Evolutionary conservation across 2,113 vertebrate genomes (phyloP).

Genomic region (Solea solea): DNA sequence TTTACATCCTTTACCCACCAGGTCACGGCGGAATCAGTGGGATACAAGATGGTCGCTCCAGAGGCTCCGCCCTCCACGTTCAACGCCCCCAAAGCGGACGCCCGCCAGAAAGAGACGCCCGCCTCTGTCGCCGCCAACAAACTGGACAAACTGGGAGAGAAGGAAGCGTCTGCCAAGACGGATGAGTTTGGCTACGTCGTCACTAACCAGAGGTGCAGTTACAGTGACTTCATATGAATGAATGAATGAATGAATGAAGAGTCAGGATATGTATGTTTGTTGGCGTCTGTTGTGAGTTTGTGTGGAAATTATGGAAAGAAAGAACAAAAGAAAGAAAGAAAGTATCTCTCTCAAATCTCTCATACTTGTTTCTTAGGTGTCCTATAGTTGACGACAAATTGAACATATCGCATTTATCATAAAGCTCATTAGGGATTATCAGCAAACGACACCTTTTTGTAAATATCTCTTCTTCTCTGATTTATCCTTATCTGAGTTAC

Average conservation of each 20-base stretch:
- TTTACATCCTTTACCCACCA: constrained; percentile 26
- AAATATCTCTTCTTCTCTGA: too few relatives aligned
- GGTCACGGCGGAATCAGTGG: constrained; percentile 74
- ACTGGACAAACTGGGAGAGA: constrained; percentile 31
- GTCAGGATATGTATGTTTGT: background rate
- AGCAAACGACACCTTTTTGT: too few relatives aligned
- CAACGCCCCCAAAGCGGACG: constrained; percentile 11
- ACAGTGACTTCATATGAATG: background rate
- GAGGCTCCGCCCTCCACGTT: constrained; percentile 18
- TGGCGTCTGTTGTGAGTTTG: too few relatives aligned
- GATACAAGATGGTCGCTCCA: constrained; percentile 33
- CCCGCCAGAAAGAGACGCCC: constrained; percentile 9
- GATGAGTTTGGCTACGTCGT: constrained; percentile 90
- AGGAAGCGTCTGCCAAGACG: background rate
- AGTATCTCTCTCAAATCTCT: too few relatives aligned
- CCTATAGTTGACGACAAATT: too few relatives aligned
- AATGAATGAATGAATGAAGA: background rate
- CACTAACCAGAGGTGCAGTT: constrained; percentile 87
- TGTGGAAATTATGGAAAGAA: background rate
- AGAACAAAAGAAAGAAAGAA: too few relatives aligned
- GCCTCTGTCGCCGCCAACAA: background rate
- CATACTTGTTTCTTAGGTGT: too few relatives aligned
- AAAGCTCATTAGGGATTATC: too few relatives aligned
- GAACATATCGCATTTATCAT: too few relatives aligned
- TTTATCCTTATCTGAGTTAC: too few relatives aligned